Conservation (phyloP, 1,140 invertebrate genomes). For the Pachyrhynchus sulphureomaculatus region DNA sequence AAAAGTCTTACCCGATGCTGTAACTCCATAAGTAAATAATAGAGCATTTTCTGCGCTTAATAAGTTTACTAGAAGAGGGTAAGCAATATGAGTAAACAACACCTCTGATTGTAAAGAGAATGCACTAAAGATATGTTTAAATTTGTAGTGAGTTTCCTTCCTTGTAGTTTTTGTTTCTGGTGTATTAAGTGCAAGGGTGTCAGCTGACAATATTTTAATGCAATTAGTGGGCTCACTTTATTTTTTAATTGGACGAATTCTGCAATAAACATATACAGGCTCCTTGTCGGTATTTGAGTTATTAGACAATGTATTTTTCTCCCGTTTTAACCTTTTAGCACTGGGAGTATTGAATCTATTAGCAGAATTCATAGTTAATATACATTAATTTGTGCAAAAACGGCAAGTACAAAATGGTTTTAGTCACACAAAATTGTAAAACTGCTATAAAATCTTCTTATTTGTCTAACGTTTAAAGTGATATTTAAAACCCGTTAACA, state of each 20-base stretch:
- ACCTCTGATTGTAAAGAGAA: constrained; percentile 77
- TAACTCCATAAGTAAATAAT: constrained; percentile 95
- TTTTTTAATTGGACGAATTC: constrained; percentile 73
- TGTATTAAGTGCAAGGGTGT: constrained; percentile 66
- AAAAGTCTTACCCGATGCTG: constrained; percentile 94
- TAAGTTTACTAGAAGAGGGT: constrained; percentile 82
- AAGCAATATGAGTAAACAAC: constrained; percentile 79
- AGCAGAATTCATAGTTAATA: constrained; percentile 16
- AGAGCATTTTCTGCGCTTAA: constrained; percentile 83
- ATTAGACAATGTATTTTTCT: constrained; percentile 35
- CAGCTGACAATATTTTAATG: constrained; percentile 71
- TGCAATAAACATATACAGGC: constrained; percentile 84
- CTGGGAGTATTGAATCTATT: constrained; percentile 29
- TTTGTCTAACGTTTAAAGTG: too few species aligned
- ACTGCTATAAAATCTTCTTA: too few species aligned
- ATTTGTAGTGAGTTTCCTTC: constrained; percentile 75
- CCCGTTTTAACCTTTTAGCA: constrained; percentile 25
- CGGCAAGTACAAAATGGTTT: too few species aligned
- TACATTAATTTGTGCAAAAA: too few species aligned
- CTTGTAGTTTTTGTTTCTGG: constrained; percentile 59
- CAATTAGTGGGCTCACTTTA: constrained; percentile 63
- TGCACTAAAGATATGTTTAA: constrained; percentile 83
- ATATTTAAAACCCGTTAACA: too few species aligned
- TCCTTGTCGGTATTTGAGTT: constrained; percentile 52
- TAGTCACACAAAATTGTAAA: too few species aligned